Base-by-base conservation (phyloP, 2,888 invertebrate species). In the Ophion costatus region DNA sequence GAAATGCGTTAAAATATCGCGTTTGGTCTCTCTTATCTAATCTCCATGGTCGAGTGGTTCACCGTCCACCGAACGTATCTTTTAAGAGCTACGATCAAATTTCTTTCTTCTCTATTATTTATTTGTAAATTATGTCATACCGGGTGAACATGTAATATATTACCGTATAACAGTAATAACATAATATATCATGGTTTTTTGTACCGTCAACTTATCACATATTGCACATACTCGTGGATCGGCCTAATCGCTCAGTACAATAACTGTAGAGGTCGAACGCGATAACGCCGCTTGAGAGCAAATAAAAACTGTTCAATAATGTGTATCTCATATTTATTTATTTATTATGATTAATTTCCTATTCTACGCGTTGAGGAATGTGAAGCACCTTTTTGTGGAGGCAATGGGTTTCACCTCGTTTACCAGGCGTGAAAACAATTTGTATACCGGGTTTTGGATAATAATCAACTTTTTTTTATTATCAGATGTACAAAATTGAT, bases 401-500 rank as follows among this genome's bases (percentile, higher is more conserved):
- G 2, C 22, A 24, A 33, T 56, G n/a, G 9, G 33, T 57, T 56
- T 10, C 29, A 22, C 7, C 57, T 11, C 9, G 24, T 9, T 29
- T 59, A 22, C 59, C 24, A 29, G 22, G 24, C n/a, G 2, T 64
- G n/a, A 5, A 77, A 67, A n/a, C 10, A 67, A 38, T 38, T 42
- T 38, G 24, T 63, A 20, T 42, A 42, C 22, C 73, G 11, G 33
- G n/a, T 56, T 79, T 82, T 61, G 45, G 73, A 74, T 80, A 67
- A 73, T 80, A 77, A 78, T 81, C 57, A 78, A 74, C 74, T 74
- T 80, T 61, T 70, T 78, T 70, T 85, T 85, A 85, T 82, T 82
- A 85, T 85, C 85, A 82, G 85, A 85, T 85, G 85, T 85, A 85
- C 85, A 85, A 85, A 85, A 82, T 82, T 82, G 82, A 85, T 82